These are phyloP conservation scores for Gallinago media DNA, from an alignment of 2,113 vertebrate genomes.

Conservation along the genomic window DNA sequence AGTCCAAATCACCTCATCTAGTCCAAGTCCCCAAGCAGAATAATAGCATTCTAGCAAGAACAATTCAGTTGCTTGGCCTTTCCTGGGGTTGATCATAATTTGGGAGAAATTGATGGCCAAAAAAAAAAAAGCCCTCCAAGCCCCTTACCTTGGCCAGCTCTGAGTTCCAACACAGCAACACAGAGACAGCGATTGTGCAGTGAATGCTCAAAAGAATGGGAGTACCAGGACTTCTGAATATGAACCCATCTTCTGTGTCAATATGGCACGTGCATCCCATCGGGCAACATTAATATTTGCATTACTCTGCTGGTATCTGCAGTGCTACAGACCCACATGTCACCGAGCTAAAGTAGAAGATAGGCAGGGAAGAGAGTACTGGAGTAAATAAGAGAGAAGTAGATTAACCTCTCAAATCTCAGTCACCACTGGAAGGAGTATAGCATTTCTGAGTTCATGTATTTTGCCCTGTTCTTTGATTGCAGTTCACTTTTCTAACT, in stretches of 20 bases:
- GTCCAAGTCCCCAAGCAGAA: too few relatives aligned
- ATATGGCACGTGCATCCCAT: neutral
- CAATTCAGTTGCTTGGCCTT: neutral
- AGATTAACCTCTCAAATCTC: neutral
- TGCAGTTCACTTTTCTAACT: neutral
- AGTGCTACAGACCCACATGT: neutral
- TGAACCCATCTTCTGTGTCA: rapidly evolving
- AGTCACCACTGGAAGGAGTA: rapidly evolving
- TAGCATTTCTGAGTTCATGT: neutral
- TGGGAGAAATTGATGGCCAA: neutral
- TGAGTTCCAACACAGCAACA: neutral
- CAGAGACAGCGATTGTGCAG: neutral
- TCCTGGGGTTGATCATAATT: neutral
- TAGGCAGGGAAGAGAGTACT: neutral
- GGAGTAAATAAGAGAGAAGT: neutral
- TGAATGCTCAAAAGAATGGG: neutral
- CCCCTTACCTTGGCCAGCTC: neutral
- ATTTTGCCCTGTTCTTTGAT: neutral
- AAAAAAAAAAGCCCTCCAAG: neutral
- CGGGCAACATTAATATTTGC: neutral
- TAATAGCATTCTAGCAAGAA: neutral
- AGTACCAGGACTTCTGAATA: neutral
- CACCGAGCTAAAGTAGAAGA: neutral
- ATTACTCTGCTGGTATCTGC: neutral
- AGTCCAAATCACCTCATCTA: too few relatives aligned